phyloP scores from a whole-genome alignment of 1,140 invertebrate species.

The Euschistus heros region DNA sequence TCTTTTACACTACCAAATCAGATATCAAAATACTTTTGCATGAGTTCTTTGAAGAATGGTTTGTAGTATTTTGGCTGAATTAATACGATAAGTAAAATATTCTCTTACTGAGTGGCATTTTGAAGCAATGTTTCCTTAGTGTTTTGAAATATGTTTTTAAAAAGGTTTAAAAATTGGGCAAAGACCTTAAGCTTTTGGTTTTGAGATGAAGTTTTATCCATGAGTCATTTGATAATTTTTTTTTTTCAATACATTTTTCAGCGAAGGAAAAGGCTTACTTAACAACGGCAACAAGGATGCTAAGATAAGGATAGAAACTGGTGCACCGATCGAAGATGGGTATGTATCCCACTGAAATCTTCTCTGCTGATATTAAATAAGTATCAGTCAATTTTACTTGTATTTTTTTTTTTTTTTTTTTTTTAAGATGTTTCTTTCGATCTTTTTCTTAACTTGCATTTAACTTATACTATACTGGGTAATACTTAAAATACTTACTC shows the following conservation, averaged over 20 bases:
- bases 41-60: no score
- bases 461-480: no score
- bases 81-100: background rate
- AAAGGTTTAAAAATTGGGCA: constrained; percentile 1
- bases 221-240: background rate
- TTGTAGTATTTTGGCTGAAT: no score
- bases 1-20: no score
- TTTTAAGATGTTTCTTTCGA: no score
- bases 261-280: constrained; percentile 70
- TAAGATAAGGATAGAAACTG: constrained; percentile 29
- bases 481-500: no score
- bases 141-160: no score
- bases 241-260: constrained; percentile 37
- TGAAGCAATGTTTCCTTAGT: background rate
- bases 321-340: constrained; percentile 21
- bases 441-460: no score
- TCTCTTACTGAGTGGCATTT: constrained; percentile 5
- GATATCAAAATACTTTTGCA: no score
- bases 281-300: constrained; percentile 36
- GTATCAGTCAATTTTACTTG: no score
- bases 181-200: constrained; percentile 12
- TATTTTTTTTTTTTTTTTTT: no score
- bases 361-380: no score
- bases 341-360: background rate
- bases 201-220: background rate